Evolutionary conservation across 2,888 invertebrate species (phyloP).

Genomic region (Orchesellides sinensis): DNA sequence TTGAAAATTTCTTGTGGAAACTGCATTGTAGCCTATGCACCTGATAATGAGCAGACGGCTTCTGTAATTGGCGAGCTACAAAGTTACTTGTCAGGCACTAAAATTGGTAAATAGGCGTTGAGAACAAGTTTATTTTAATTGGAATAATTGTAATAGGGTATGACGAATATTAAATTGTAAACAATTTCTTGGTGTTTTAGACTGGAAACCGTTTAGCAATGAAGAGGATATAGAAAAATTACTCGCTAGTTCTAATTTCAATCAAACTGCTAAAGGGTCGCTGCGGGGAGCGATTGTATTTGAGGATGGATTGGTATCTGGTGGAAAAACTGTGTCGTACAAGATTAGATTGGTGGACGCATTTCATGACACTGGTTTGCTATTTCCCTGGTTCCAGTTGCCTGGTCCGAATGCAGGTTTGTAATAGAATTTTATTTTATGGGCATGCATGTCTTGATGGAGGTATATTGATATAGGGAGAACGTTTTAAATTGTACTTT

Average conservation of each 20-base stretch:
- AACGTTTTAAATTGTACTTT: neutral
- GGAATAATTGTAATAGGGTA: slow-evolving; percentile 3
- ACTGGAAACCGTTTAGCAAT: slow-evolving; percentile 64
- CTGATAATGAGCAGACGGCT: slow-evolving; percentile 34
- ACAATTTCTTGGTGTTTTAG: slow-evolving; percentile 33
- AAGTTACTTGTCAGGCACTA: neutral
- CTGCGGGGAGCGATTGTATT: slow-evolving; percentile 71
- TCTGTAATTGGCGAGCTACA: slow-evolving; percentile 43
- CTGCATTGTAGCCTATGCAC: slow-evolving; percentile 68
- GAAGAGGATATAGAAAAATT: slow-evolving; percentile 71
- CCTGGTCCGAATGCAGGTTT: slow-evolving; percentile 70
- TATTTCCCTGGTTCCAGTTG: slow-evolving; percentile 71
- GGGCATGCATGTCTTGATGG: too few species aligned
- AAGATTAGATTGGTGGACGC: slow-evolving; percentile 71
- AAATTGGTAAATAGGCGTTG: slow-evolving; percentile 27
- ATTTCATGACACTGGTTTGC: slow-evolving; percentile 53
- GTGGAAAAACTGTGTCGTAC: slow-evolving; percentile 54
- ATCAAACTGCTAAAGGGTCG: slow-evolving; percentile 31
- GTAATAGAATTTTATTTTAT: neutral
- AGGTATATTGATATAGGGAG: too few species aligned
- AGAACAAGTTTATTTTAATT: neutral
- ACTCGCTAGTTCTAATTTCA: slow-evolving; percentile 58
- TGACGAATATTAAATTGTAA: too few species aligned
- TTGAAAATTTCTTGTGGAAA: slow-evolving; percentile 47
- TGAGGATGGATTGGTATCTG: slow-evolving; percentile 55